Evolutionary conservation across 2,113 vertebrate species (phyloP), one percentile per base, ranked within the genome.

Genomic region (Numenius arquata): DNA sequence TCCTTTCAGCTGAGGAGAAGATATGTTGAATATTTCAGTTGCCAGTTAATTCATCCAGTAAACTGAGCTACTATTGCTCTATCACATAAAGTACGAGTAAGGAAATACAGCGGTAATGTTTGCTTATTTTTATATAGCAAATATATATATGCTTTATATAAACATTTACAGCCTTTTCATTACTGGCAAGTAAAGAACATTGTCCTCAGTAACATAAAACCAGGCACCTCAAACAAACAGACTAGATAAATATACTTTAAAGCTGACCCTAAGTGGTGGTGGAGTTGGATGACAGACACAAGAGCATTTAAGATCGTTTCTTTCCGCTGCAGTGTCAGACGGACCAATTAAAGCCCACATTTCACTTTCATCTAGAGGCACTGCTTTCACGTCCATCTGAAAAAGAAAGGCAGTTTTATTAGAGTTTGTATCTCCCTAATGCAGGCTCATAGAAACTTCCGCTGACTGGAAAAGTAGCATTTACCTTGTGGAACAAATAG

Each of bases 301-400:
- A 83, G 32, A 70, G 58, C 94, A 97, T 23, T n/a, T 82, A 20
- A 97, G 94, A 4, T 94, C n/a, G 36, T 36, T 63, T 38, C 62
- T 32, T 58, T 47, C 29, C 52, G 8, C n/a, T 45, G 30, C 40
- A 45, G 73, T 17, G 40, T 75, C 70, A 80, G 72, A 9, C 45
- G 6, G 40, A 48, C 26, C 56, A 16, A 90, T 96, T 43, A 97
- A 89, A 34, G 45, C 10, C 36, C 70, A 93, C 29, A 95, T 47
- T 32, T 98, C 96, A 76, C 93, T 92, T 89, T 97, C 97, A 82
- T 85, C 92, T n/a, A 97, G 95, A 29, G 92, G 95, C 34, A 96
- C 86, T 10, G 53, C 88, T 19, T 95, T 81, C 97, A 98, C 58
- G 8, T 73, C 80, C 61, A 96, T 43, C 97, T 98, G 97, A 79